phyloP scores from a whole-genome alignment of 2,888 invertebrate genomes.

The Clusia tigrina region DNA sequence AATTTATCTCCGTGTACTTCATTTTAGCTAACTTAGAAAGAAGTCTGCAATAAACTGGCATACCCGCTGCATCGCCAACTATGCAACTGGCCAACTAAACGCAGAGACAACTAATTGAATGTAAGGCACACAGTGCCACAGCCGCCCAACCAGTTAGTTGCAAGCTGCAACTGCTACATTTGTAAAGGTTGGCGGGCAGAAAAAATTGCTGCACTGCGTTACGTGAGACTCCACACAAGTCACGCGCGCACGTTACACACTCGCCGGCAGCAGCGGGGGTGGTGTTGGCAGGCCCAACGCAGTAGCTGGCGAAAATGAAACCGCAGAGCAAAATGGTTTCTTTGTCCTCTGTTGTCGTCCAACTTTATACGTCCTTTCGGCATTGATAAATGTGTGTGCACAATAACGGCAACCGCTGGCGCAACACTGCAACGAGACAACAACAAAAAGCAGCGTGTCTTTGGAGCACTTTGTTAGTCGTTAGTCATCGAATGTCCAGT shows the following conservation, averaged over 20 bases:
- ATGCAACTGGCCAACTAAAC: too few species aligned
- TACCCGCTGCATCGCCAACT: neutral
- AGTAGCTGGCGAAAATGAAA: neutral
- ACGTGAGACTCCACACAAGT: neutral
- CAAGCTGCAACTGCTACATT: neutral
- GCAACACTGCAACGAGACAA: neutral
- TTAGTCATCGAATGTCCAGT: constrained; percentile 8
- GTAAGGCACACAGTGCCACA: neutral
- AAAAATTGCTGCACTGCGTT: neutral
- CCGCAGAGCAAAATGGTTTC: neutral
- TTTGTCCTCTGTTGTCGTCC: neutral
- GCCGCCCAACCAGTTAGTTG: neutral
- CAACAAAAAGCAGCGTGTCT: neutral
- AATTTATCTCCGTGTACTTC: neutral
- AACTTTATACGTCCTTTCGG: neutral
- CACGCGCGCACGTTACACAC: constrained; percentile 3
- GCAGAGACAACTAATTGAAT: constrained; percentile 5
- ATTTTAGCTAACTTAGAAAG: neutral
- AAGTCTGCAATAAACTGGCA: neutral
- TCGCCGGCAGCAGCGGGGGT: neutral
- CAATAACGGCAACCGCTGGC: neutral
- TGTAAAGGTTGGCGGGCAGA: neutral
- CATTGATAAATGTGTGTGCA: neutral
- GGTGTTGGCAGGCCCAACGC: neutral
- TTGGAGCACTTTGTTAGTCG: constrained; percentile 6